phyloP scores from a whole-genome alignment of 2,888 invertebrate genomes.

The Trissoscelio sp. region DNA sequence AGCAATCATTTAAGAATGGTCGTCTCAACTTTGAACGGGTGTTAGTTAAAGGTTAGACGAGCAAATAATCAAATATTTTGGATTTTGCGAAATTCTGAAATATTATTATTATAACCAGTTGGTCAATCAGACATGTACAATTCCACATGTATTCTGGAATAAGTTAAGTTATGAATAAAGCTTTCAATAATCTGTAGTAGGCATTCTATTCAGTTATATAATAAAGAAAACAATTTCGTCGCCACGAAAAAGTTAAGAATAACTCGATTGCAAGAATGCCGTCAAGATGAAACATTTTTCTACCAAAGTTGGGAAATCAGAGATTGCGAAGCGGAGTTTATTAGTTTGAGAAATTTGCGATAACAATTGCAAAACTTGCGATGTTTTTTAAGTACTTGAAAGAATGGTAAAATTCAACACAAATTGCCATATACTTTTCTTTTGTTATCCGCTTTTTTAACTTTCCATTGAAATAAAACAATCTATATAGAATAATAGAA shows the following conservation, averaged over 20 bases:
- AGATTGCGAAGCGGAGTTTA: not conserved
- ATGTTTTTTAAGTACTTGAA: not conserved
- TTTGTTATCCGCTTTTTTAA: not conserved
- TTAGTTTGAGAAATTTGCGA: conserved; percentile 13
- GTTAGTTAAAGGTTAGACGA: not conserved
- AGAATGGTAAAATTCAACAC: conserved; percentile 4
- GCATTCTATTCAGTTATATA: not conserved
- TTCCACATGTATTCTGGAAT: no score
- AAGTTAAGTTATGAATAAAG: not conserved
- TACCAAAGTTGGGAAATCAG: not conserved
- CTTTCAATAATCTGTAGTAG: conserved; percentile 2
- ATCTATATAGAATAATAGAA: no score
- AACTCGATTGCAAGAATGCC: not conserved
- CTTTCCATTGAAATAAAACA: no score
- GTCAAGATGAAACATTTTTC: not conserved
- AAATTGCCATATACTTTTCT: not conserved
- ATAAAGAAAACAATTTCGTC: not conserved
- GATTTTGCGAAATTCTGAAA: conserved; percentile 37
- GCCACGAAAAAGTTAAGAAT: not conserved
- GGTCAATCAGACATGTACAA: no score
- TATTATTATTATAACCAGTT: no score
- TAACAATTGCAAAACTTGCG: conserved; percentile 5
- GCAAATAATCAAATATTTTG: conserved; percentile 43
- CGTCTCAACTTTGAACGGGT: conserved; percentile 34
- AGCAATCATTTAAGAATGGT: conserved; percentile 45